Evolutionary conservation across 2,888 invertebrate species (phyloP).

Genomic region (Hipparchia sbordonii): DNA sequence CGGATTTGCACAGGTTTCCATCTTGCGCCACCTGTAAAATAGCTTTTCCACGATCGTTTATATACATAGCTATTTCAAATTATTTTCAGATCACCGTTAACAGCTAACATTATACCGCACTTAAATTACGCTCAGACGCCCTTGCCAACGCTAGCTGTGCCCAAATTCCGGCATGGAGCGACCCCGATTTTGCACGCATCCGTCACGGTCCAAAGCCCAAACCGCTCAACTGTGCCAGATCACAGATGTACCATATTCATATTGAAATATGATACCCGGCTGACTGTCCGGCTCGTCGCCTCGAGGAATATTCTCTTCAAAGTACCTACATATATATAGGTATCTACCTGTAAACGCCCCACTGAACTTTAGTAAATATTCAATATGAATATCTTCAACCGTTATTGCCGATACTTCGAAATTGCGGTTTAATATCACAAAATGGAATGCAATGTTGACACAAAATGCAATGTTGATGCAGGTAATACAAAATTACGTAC

Average conservation of each 20-base stretch:
- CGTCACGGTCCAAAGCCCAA: slow-evolving; percentile 61
- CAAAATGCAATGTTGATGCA: neutral
- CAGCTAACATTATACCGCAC: neutral
- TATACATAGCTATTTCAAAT: neutral
- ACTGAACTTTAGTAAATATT: slow-evolving; percentile 62
- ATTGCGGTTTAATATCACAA: slow-evolving; percentile 27
- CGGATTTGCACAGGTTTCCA: no score
- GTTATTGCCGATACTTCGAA: slow-evolving; percentile 52
- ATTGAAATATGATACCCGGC: slow-evolving; percentile 73
- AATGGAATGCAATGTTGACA: neutral
- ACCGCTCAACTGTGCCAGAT: slow-evolving; percentile 56
- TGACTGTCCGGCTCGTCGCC: slow-evolving; percentile 65
- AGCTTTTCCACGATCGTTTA: no score
- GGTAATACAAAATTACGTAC: neutral
- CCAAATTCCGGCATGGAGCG: slow-evolving; percentile 26
- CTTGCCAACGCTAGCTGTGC: slow-evolving; percentile 7
- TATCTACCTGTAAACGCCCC: slow-evolving; percentile 55
- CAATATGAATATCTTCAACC: slow-evolving; percentile 51
- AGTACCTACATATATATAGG: slow-evolving; percentile 69
- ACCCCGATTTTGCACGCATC: slow-evolving; percentile 62
- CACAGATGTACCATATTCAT: slow-evolving; percentile 71
- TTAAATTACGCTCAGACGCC: slow-evolving; percentile 12
- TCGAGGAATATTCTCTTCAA: slow-evolving; percentile 65
- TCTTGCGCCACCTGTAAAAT: no score
- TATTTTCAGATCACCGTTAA: neutral